A percentile compares a stretch with the other conserved stretches of the same genome.
Conservation (phyloP, 1,140 invertebrate species). For the Bombus huntii region DNA sequence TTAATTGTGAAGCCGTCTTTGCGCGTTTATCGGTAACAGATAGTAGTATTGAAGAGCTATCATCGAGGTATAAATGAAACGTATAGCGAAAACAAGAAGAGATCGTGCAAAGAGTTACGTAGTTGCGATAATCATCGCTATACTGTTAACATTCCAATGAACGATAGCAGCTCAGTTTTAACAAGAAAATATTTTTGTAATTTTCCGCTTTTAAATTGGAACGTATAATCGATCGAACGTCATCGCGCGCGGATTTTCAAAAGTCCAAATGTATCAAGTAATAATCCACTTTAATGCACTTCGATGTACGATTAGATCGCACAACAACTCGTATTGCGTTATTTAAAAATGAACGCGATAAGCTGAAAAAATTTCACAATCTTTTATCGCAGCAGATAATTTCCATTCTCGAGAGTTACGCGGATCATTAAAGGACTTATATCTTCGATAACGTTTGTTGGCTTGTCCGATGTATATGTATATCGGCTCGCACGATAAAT, state of each 20-base stretch:
- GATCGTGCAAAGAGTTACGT: no score
- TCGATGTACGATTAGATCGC: not conserved
- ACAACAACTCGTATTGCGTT: not conserved
- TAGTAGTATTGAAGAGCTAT: no score
- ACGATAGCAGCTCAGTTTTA: no score
- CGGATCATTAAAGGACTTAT: constrained; percentile 18
- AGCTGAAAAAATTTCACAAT: not conserved
- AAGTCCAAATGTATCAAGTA: not conserved
- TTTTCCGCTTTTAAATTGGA: not conserved
- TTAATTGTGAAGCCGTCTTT: no score
- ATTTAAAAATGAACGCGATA: not conserved
- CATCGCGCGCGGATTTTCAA: not conserved
- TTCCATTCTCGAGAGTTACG: not conserved
- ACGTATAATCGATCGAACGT: not conserved
- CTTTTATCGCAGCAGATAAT: not conserved
- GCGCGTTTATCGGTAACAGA: no score
- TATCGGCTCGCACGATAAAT: constrained; percentile 28
- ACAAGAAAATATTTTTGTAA: not conserved
- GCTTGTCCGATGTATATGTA: not conserved
- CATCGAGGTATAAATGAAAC: no score
- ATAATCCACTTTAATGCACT: not conserved
- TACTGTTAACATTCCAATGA: no score
- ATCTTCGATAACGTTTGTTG: constrained; percentile 16
- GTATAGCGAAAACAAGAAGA: no score
- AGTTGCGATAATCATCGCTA: no score